Conservation (phyloP, 2,113 vertebrate genomes). For the Scomber colias region DNA sequence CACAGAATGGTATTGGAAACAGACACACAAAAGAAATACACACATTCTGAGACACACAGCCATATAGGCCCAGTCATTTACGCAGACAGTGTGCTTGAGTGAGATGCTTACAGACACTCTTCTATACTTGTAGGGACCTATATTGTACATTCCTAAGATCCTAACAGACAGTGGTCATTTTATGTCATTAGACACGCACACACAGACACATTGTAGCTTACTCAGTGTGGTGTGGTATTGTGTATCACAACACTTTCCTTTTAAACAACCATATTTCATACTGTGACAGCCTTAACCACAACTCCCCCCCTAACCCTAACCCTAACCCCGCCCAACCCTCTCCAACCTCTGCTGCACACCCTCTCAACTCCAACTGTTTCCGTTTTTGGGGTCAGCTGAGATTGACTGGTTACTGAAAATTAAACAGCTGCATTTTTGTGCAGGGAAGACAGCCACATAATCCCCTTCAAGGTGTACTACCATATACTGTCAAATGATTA, state of each 20-base stretch:
- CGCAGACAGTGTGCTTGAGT: background rate
- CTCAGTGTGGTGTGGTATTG: conserved; percentile 50
- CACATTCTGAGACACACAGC: conserved; percentile 11
- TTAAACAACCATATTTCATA: conserved; percentile 69
- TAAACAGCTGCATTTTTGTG: conserved; percentile 17
- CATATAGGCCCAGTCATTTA: background rate
- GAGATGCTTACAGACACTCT: background rate
- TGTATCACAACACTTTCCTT: conserved; percentile 76
- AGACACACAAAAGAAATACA: background rate
- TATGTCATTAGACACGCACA: conserved; percentile 68
- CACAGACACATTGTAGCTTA: conserved; percentile 50
- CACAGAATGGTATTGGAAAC: background rate
- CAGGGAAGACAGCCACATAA: background rate
- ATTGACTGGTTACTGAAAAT: conserved; percentile 19
- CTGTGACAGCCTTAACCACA: conserved; percentile 58
- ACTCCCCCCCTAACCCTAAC: no score
- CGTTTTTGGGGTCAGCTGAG: conserved; percentile 16
- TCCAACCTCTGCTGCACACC: background rate
- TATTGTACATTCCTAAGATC: background rate
- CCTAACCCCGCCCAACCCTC: background rate
- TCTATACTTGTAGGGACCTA: background rate
- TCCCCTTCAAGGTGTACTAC: background rate
- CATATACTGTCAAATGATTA: background rate
- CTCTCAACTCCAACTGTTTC: conserved; percentile 29
- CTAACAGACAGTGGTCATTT: conserved; percentile 68